A percentile compares a stretch with the other conserved stretches of the same genome.
Evolutionary conservation across 2,888 invertebrate genomes (phyloP).

Genomic region (Crocallis elinguaria): DNA sequence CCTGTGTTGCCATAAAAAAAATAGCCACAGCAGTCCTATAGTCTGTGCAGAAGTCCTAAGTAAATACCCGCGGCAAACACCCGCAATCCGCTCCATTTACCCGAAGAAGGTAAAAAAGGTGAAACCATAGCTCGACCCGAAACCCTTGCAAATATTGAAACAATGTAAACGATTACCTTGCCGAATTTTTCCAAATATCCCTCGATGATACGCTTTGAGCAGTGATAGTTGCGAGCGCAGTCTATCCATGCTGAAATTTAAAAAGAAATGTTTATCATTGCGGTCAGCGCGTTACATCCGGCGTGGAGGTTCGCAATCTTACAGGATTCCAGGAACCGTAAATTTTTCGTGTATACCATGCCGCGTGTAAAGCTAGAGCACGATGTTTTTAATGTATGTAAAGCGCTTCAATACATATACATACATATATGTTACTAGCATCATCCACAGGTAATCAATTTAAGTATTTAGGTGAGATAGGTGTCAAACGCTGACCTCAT

Average conservation of each 20-base stretch:
- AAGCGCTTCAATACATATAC: too few relatives aligned
- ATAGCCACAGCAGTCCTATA: too few relatives aligned
- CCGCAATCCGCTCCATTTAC: slow-evolving; percentile 5
- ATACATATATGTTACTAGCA: too few relatives aligned
- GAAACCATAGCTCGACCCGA: background rate
- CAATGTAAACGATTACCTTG: slow-evolving; percentile 65
- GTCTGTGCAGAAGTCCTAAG: slow-evolving; percentile 21
- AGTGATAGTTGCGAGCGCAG: slow-evolving; percentile 84
- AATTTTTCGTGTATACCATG: too few relatives aligned
- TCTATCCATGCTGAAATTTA: slow-evolving; percentile 85
- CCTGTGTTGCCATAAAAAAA: background rate
- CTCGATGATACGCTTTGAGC: slow-evolving; percentile 83
- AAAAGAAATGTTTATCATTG: background rate
- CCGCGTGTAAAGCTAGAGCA: too few relatives aligned
- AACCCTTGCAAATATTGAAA: slow-evolving; percentile 12
- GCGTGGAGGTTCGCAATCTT: too few relatives aligned
- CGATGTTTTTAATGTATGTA: too few relatives aligned
- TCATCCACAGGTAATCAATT: too few relatives aligned
- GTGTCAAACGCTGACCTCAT: too few relatives aligned
- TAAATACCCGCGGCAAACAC: slow-evolving; percentile 1
- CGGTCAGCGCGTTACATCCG: too few relatives aligned
- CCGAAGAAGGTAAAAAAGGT: slow-evolving; percentile 4
- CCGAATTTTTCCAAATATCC: slow-evolving; percentile 85
- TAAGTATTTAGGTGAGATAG: too few relatives aligned
- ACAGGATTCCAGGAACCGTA: too few relatives aligned